phyloP scores from a whole-genome alignment of 2,888 invertebrate genomes.

The Papilio protenor region DNA sequence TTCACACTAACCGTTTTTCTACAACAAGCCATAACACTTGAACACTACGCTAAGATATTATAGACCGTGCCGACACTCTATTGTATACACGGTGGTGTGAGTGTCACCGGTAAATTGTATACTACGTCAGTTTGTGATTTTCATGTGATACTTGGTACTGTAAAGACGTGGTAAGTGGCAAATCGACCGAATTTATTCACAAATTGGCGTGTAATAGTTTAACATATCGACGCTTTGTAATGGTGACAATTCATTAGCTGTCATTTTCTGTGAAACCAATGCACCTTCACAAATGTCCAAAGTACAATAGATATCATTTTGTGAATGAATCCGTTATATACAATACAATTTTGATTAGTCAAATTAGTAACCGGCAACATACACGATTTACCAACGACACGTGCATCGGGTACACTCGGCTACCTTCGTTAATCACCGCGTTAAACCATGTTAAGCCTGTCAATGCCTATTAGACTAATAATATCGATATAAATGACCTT shows the following conservation, averaged over 20 bases:
- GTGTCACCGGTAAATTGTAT: not conserved
- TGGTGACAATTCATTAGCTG: not conserved
- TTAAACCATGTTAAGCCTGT: slow-evolving; percentile 55
- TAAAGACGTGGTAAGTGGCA: not conserved
- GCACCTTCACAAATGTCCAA: not conserved
- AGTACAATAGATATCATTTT: not conserved
- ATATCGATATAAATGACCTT: slow-evolving; percentile 50
- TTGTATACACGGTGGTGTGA: slow-evolving; percentile 38
- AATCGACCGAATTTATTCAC: not conserved
- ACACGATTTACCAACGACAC: not conserved
- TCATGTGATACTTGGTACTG: not conserved
- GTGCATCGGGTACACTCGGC: slow-evolving; percentile 45
- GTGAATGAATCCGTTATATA: not conserved
- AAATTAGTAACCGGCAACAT: not conserved
- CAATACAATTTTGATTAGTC: not conserved
- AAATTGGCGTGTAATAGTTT: not conserved
- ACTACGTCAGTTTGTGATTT: not conserved
- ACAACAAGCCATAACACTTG: slow-evolving; percentile 41
- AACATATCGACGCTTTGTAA: not conserved
- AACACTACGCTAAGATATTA: slow-evolving; percentile 37
- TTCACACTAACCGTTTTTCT: slow-evolving; percentile 50
- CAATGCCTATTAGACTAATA: slow-evolving; percentile 58
- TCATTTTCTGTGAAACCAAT: not conserved
- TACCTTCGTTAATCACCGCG: slow-evolving; percentile 50
- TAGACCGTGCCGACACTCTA: slow-evolving; percentile 41